Evolutionary conservation across 1,140 invertebrate species (phyloP), one percentile per base, ranked within the genome.

Genomic region (Drosophila pruinosa): DNA sequence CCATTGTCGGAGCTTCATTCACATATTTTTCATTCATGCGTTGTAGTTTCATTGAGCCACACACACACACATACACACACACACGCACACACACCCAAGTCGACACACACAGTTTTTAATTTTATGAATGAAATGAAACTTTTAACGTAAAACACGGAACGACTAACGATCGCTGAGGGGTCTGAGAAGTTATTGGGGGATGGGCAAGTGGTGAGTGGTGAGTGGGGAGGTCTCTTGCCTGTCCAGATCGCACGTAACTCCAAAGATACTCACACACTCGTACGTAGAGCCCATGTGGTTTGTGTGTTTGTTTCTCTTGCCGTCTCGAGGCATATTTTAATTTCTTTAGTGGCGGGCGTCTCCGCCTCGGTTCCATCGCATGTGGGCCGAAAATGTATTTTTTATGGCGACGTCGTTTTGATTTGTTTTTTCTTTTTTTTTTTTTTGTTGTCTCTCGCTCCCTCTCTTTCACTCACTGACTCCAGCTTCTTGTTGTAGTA

Each of bases 111-210:
- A 70, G 48, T 45, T 63, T 58, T 36, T 72, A 76, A 69, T 85
- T 85, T 86, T 88, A 86, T 86, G 81, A 86, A 86, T 86, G 81
- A 86, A 86, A 72, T 78, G 75, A 81, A 88, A 74, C 77, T 85
- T 78, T 80, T 80, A 75, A 86, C 81, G 81, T 85, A 85, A 86
- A 85, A 74, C 65, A 70, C 79, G 69, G 64, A 70, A 62, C 75
- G 59, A 53, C 41, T 8, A 39, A 26, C 45, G 58, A 21, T 50
- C 10, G 28, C 8, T 8, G 6, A 39, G 36, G 7, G 14, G 15
- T 34, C 2, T 0, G 8, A n/a, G 1, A 21, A 12, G n/a, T 7
- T 19, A 19, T 2, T 17, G n/a, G 26, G 12, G 14, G 21, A 31
- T 17, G 17, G 28, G 38, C n/a, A 4, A 2, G 36, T 38, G 14